Evolutionary conservation across 1,140 invertebrate species (phyloP), one percentile per base, ranked within the genome.

Genomic region (Drosophila mauritiana): DNA sequence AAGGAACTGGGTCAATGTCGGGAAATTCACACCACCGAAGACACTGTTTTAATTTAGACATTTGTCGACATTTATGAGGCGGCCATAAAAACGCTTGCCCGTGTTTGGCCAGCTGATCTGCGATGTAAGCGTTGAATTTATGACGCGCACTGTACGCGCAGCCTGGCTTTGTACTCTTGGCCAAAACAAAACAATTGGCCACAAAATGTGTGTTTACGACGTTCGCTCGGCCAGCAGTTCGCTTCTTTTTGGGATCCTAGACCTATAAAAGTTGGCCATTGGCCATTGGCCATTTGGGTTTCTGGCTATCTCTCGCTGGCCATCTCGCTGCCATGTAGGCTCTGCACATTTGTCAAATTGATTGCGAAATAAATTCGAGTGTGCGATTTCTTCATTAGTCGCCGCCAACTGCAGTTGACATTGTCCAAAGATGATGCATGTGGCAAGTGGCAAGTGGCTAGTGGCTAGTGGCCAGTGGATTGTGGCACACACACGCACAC

Each of bases 281-380:
- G 67, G 49, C 67, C 55, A 40, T 56, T 55, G 67, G 67, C 67
- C 67, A 70, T 65, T 65, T 68, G 17, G 20, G 20, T 64, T 36
- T 43, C n/a, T 31, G 27, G 37, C 70, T 76, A 75, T 75, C 59
- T 75, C 13, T 43, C 17, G 20, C 54, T 46, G 55, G 54, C 62
- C 62, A 76, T 75, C 73, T 74, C 59, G 55, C 49, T 52, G 17
- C 58, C 59, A 54, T 42, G 45, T 51, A 65, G 56, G 81, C 83
- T 89, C 68, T 45, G 45, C 64, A 73, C 84, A 89, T 86, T 86
- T 86, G 83, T 86, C 83, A 86, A 86, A 67, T 79, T 86, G 84
- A 86, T 86, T 86, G 83, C 76, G 59, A 89, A 86, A 86, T 89
- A 89, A 83, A 86, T 86, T 89, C 75, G 74, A 52, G 64, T 76